Evolutionary conservation across 2,797 vertebrate genomes (phyloP).

Genomic region (Bradypodion pumilum): DNA sequence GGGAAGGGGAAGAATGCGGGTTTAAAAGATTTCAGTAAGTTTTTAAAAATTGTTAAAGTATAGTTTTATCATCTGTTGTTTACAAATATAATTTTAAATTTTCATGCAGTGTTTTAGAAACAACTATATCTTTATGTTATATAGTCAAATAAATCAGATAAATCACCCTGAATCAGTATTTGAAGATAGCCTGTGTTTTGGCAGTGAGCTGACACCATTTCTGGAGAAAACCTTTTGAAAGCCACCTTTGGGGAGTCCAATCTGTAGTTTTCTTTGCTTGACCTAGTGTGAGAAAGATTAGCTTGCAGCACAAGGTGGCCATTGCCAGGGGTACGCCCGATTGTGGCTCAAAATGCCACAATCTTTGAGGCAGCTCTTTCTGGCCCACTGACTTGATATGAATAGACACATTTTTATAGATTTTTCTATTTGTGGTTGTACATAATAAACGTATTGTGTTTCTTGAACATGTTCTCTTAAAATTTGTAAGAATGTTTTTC

Average conservation of each 20-base stretch:
- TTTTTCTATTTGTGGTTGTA: background rate
- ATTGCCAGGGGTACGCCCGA: too few relatives aligned
- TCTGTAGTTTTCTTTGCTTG: background rate
- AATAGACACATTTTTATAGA: background rate
- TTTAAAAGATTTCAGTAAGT: background rate
- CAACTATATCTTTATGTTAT: background rate
- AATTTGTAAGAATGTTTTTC: background rate
- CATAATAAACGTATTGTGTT: background rate
- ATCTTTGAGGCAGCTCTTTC: too few relatives aligned
- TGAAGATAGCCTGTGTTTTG: background rate
- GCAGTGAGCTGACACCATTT: background rate
- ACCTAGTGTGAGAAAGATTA: too few relatives aligned
- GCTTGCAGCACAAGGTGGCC: too few relatives aligned
- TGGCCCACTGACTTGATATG: background rate
- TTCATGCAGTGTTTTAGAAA: background rate
- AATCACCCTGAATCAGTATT: background rate
- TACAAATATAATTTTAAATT: background rate
- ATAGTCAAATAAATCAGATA: background rate
- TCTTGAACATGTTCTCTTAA: constrained; percentile 8
- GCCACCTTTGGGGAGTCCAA: background rate
- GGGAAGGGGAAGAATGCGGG: background rate
- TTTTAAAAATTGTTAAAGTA: background rate
- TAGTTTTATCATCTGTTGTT: background rate
- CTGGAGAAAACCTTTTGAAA: background rate
- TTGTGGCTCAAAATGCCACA: too few relatives aligned